A percentile compares a stretch with the other conserved stretches of the same genome.
Evolutionary conservation across 2,797 vertebrate genomes (phyloP).

Genomic region (Merluccius polli): DNA sequence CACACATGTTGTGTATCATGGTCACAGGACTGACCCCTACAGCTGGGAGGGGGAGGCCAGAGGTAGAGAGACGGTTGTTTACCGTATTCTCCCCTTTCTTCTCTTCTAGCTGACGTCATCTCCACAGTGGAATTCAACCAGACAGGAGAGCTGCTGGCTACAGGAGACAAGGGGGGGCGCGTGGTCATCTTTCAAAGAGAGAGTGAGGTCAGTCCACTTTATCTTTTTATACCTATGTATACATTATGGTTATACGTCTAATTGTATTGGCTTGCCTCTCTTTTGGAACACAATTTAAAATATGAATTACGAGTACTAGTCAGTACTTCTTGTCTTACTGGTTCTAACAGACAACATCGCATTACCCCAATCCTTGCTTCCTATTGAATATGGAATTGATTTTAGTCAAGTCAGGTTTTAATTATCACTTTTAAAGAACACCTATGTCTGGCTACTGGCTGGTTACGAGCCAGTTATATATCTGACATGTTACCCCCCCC

Average conservation of each 20-base stretch:
- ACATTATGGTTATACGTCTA: background rate
- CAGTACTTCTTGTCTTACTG: background rate
- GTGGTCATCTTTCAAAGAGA: slow-evolving; percentile 99
- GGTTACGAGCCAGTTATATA: background rate
- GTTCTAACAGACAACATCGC: no score
- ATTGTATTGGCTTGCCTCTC: background rate
- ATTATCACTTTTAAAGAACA: background rate
- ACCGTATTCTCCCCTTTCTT: slow-evolving; percentile 1
- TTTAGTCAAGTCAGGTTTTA: background rate
- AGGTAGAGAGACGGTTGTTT: no score
- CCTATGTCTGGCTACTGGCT: background rate
- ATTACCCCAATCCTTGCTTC: background rate
- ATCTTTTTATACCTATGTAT: background rate
- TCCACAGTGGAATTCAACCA: slow-evolving; percentile 99
- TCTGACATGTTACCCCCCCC: background rate
- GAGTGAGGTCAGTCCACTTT: slow-evolving; percentile 71
- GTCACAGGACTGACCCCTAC: no score
- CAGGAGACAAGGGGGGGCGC: slow-evolving; percentile 95
- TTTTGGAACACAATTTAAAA: background rate
- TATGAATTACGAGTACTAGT: background rate
- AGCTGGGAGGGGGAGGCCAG: no score
- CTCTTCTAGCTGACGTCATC: slow-evolving; percentile 90
- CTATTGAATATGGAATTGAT: background rate
- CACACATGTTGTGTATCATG: no score
- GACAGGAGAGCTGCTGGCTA: slow-evolving; percentile 96